Base-by-base conservation (phyloP, 2,888 invertebrate species). In the Dinocampus coccinellae region DNA sequence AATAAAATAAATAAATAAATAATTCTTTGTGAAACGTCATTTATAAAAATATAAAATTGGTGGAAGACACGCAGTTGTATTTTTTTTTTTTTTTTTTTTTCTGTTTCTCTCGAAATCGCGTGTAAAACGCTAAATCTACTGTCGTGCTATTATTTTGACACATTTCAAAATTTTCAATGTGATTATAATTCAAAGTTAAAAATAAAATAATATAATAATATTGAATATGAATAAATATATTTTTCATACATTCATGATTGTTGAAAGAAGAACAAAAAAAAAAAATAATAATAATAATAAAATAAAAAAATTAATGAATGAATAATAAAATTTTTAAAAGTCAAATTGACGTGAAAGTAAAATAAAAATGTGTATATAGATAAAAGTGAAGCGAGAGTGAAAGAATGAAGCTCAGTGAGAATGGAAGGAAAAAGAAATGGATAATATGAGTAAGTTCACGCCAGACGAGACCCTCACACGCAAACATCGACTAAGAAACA, bases 391-490 rank as follows among this genome's bases (percentile, higher is more conserved):
- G 34, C 26, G 62, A 39, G 36, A 39, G 36, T 39, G 36, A 62
- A n/a, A n/a, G 62, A 39, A 62, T 33, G 22, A 60, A 60, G 11
- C 34, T 33, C 34, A 34, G 60, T 22, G 60, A 60, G 60, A 60
- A 60, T 22, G 34, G 36, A 33, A 24, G 34, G 36, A 22, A 20
- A 60, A 33, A 16, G 47, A 47, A n/a, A 16, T n/a, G 7, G 11
- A 39, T 3, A 16, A n/a, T 20, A 65, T 65, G 55, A 33, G 34
- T 29, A 47, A 33, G 52, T 53, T 53, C 53, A 20, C 34, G 65
- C 29, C 65, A 65, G 65, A 36, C 65, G 63, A 64, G 63, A 42
- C 42, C 52, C 65, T 55, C 36, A 33, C 65, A 65, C 65, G 53
- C 65, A 65, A 65, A 53, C 65, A 65, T 20, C 34, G 53, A 20